These are phyloP conservation scores for Neodiprion lecontei DNA, from an alignment of 1,140 invertebrate species.

Conservation along the genomic window DNA sequence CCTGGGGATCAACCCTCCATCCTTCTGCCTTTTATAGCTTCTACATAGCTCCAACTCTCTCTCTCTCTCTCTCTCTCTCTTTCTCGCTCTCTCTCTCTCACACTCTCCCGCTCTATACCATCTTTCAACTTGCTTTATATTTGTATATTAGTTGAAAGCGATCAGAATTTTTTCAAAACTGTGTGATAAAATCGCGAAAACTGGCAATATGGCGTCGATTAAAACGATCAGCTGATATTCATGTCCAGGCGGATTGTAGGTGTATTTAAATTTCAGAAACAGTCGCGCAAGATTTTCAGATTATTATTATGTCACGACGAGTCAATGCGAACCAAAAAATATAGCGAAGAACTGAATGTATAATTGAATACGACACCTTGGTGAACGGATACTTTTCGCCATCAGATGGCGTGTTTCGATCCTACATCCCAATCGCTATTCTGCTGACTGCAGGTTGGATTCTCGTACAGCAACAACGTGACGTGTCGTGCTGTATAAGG, in stretches of 20 bases:
- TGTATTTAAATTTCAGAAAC: too few species aligned
- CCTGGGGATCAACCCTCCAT: slow-evolving; percentile 15
- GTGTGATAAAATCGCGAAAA: not conserved
- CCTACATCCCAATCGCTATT: not conserved
- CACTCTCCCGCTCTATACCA: slow-evolving; percentile 29
- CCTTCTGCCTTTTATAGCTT: slow-evolving; percentile 29
- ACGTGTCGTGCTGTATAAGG: not conserved
- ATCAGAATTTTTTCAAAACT: not conserved
- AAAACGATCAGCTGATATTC: too few species aligned
- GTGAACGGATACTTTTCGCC: not conserved
- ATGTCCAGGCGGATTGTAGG: too few species aligned
- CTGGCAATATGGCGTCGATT: too few species aligned
- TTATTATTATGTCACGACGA: too few species aligned
- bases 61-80: slow-evolving; percentile 25
- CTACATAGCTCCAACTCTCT: slow-evolving; percentile 28
- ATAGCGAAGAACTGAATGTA: not conserved
- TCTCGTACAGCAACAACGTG: not conserved
- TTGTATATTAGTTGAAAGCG: slow-evolving; percentile 3
- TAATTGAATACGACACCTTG: not conserved
- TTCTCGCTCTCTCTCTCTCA: slow-evolving; percentile 8
- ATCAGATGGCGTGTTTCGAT: not conserved
- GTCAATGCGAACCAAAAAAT: too few species aligned
- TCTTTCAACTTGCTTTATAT: slow-evolving; percentile 27
- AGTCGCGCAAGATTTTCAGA: too few species aligned
- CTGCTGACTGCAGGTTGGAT: not conserved